Evolutionary conservation across 2,888 invertebrate species (phyloP).

Genomic region (Nephrotoma appendiculata): DNA sequence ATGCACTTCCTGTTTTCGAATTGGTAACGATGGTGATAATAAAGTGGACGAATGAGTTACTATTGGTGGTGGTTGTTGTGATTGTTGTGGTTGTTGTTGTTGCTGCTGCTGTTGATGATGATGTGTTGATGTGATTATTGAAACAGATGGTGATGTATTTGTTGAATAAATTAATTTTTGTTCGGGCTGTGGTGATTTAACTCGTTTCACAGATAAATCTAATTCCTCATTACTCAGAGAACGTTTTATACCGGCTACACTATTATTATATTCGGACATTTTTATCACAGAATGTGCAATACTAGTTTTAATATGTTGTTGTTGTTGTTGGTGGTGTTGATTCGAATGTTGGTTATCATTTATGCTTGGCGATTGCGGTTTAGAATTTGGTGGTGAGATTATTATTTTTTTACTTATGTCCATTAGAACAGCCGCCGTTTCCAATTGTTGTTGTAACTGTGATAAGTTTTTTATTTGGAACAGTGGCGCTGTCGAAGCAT

Average conservation of each 20-base stretch:
- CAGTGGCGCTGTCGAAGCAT: conserved; percentile 8
- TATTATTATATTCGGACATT: conserved; percentile 2
- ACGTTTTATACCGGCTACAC: conserved; percentile 20
- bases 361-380: conserved; percentile 18
- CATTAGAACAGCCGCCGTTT: conserved; percentile 33
- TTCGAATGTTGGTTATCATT: conserved; percentile 8
- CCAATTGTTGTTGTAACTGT: conserved; percentile 29
- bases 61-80: background rate
- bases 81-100: background rate
- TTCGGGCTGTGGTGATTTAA: background rate
- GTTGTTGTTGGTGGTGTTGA: conserved; percentile 9
- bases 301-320: conserved; percentile 16
- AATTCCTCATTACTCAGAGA: conserved; percentile 14
- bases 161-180: background rate
- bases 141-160: background rate
- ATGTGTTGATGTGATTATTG: background rate
- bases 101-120: conserved; percentile 1
- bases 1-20: background rate
- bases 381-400: conserved; percentile 31
- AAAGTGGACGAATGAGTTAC: background rate
- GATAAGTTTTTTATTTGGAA: conserved; percentile 17
- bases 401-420: conserved; percentile 33
- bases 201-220: conserved; percentile 15
- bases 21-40: background rate
- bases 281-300: conserved; percentile 35